Evolutionary conservation across 2,797 vertebrate species (phyloP), one percentile per base, ranked within the genome.

Genomic region (Triplophysa yarkandensis): DNA sequence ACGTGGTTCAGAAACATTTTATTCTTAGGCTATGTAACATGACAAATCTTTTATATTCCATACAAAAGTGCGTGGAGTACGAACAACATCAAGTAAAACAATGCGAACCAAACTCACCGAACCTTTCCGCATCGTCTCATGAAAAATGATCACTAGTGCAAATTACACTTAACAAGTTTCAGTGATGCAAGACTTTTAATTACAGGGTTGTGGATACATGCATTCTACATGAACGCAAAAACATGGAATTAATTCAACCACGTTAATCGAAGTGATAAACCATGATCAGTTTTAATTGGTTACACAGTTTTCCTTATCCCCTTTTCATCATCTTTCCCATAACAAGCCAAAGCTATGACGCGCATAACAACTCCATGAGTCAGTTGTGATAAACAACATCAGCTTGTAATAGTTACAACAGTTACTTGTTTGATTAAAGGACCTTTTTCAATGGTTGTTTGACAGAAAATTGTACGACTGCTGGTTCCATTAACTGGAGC

Each of bases 201-300:
- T 78, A 80, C 9, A 3, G 71, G 48, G 66, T 67, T 25, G 72
- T 75, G 78, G 71, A 83, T 86, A 85, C 76, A 82, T 69, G 82
- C 36, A 77, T 83, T 83, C 57, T 86, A 54, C 78, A 81, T 85
- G 84, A 87, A 77, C 36, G 76, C 80, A 63, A 60, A 67, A 78
- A 80, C 81, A 79, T 83, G 71, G 77, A 87, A 85, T 79, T 82
- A 80, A 89, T 87, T 73, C 72, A 76, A 77, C 81, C 83, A 77
- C 76, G 78, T 80, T 88, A 79, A 86, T 86, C 67, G 74, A 85
- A 75, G 73, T 75, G 73, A 75, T 60, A 75, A 60, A 81, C 67
- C 61, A 66, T 71, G 52, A 83, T 86, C 81, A 76, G 60, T 60
- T 80, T 46, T 65, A 83, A 82, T 70, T 77, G 39, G 43, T 65